Base-by-base conservation (phyloP, 23 tunicate species). In the Clavelina lepadiformis region DNA sequence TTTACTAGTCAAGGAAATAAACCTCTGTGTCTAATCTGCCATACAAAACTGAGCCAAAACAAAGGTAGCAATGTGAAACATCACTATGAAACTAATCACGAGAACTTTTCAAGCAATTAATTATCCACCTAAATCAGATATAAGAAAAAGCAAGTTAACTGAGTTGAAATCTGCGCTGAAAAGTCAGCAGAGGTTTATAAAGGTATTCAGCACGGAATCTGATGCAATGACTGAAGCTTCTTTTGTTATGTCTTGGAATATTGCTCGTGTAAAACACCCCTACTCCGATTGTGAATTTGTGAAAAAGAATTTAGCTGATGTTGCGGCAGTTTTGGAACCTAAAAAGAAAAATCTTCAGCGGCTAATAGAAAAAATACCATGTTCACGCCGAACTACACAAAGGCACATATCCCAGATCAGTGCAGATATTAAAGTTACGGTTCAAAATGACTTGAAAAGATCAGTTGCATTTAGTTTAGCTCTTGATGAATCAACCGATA, bases 121-220 rank as follows among this genome's bases (percentile, higher is more conserved):
- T n/a, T 71, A 71, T 34, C 65, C 76, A 71, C 51, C 76, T 34
- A 71, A 55, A 36, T 71, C 65, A 51, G 60, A 51, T 3, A 45
- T 50, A 68, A 35, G 76, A 32, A 71, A 56, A 56, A 56, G 61
- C 61, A 56, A 71, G 65, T 56, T 71, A 21, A 71, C 27, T 37
- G 51, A 55, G 65, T 56, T 55, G 61, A 71, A 71, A 54, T 71
- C 64, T 71, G 50, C 22, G 26, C 51, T 63, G 27, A 63, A 63
- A 37, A 51, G 50, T 35, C 51, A 63, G 69, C 69, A 71, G 65
- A 71, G 56, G 3, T 33, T 71, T 11, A 51, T 55, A 28, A 71
- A 11, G 56, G 44, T 31, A 23, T 68, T 68, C 60, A 49, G 60
- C 59, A 51, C 30, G 44, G 31, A 68, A 68, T 4, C 60, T 68